Evolutionary conservation across 2,888 invertebrate genomes (phyloP).

Genomic region (Troides oblongomaculatus): DNA sequence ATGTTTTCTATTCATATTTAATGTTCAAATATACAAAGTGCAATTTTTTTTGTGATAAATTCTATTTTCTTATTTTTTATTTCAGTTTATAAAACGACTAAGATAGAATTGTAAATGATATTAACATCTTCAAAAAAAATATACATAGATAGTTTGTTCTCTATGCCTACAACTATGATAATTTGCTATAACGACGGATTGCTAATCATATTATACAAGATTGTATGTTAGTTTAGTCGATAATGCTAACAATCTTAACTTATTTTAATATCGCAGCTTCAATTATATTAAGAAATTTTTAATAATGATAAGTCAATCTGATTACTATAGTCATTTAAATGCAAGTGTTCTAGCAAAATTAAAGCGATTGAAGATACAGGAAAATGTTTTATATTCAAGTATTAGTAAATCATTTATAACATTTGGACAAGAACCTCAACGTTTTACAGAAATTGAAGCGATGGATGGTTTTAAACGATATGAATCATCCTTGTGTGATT

Average conservation of each 20-base stretch:
- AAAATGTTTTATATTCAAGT: slow-evolving; percentile 51
- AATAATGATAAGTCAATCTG: background rate
- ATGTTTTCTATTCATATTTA: no score
- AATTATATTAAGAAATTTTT: background rate
- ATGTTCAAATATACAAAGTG: no score
- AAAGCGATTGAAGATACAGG: slow-evolving; percentile 65
- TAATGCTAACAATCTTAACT: background rate
- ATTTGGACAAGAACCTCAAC: slow-evolving; percentile 33
- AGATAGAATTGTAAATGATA: no score
- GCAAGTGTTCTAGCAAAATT: slow-evolving; percentile 47
- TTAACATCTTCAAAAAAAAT: no score
- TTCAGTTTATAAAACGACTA: no score
- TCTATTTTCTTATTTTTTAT: no score
- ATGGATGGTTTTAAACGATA: slow-evolving; percentile 42
- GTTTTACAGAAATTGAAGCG: slow-evolving; percentile 18
- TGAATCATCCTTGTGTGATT: slow-evolving; percentile 42
- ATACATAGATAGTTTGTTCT: background rate
- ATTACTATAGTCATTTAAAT: background rate
- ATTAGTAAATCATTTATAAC: slow-evolving; percentile 37
- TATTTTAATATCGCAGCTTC: background rate
- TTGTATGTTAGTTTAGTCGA: background rate
- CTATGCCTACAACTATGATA: background rate
- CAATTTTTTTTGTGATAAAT: no score
- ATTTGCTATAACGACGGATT: background rate
- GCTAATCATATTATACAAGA: background rate